Percentiles rank a stretch among this genome's conserved stretches.
Evolutionary conservation across 2,888 invertebrate species (phyloP).

Genomic region (Drosophila paranaensis): DNA sequence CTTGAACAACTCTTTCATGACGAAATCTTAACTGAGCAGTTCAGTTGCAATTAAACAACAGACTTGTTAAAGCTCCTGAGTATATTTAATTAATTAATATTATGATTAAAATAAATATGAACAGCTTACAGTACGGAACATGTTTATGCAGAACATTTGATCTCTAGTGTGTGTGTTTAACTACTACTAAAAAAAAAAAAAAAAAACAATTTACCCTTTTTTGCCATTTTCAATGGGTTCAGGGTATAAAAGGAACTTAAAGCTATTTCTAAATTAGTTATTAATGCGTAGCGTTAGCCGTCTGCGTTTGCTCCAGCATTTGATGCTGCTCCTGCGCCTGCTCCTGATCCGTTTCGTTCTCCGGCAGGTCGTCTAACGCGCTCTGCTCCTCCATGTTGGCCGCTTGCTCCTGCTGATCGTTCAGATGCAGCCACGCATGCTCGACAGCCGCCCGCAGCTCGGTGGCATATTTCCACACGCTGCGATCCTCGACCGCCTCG

Average conservation of each 20-base stretch:
- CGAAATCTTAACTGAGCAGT: too few relatives aligned
- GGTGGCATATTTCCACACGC: slow-evolving; percentile 53
- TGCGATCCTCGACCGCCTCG: slow-evolving; percentile 60
- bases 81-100: slow-evolving; percentile 1
- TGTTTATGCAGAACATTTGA: too few relatives aligned
- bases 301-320: slow-evolving; percentile 23
- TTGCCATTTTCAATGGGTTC: too few relatives aligned
- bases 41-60: not conserved
- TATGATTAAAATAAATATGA: not conserved
- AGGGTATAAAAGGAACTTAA: not conserved
- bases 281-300: not conserved
- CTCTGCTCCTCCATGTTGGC: slow-evolving; percentile 26
- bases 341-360: slow-evolving; percentile 44
- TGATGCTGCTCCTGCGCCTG: slow-evolving; percentile 41
- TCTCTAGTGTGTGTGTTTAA: not conserved
- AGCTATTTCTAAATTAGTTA: not conserved
- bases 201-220: too few relatives aligned
- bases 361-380: slow-evolving; percentile 29
- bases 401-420: slow-evolving; percentile 40
- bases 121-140: too few relatives aligned
- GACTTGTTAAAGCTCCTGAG: not conserved
- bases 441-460: slow-evolving; percentile 53
- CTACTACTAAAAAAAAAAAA: not conserved
- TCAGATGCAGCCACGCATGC: slow-evolving; percentile 54
- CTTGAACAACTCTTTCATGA: too few relatives aligned